Conservation (phyloP, 2,888 invertebrate genomes). For the Drosophila crucigera region DNA sequence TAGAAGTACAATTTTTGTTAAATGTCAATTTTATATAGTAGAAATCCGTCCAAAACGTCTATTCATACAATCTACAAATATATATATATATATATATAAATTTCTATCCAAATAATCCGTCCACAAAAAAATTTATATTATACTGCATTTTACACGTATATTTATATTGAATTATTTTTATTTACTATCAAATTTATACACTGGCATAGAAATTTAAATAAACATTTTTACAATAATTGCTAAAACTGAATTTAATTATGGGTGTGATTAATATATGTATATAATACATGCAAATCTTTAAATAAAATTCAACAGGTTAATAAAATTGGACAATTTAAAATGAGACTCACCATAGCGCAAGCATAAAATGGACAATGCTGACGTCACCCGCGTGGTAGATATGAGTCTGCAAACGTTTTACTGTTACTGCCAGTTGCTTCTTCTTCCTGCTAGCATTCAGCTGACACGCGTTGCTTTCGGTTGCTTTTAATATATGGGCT, state of each 20-base stretch:
- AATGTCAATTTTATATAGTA: slow-evolving; percentile 5
- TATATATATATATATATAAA: neutral
- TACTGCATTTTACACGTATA: slow-evolving; percentile 36
- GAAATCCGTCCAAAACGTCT: slow-evolving; percentile 25
- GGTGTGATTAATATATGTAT: neutral
- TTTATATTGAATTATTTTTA: slow-evolving; percentile 36
- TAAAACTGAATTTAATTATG: neutral
- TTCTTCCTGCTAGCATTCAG: slow-evolving; percentile 49
- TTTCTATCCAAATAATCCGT: slow-evolving; percentile 29
- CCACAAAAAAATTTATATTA: slow-evolving; percentile 30
- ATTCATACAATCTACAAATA: slow-evolving; percentile 26
- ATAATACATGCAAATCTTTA: neutral
- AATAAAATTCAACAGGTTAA: neutral
- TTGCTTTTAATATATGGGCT: slow-evolving; percentile 33
- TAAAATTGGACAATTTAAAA: neutral
- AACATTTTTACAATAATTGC: slow-evolving; percentile 38
- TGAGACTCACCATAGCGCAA: neutral
- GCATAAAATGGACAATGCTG: slow-evolving; percentile 18
- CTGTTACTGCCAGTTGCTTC: slow-evolving; percentile 32
- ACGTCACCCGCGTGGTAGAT: slow-evolving; percentile 28
- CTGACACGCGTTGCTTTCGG: slow-evolving; percentile 62
- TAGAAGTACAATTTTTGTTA: slow-evolving; percentile 26
- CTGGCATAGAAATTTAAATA: slow-evolving; percentile 33
- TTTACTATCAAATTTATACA: slow-evolving; percentile 34
- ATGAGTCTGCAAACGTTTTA: neutral